phyloP scores from a whole-genome alignment of 2,888 invertebrate genomes.

The Trypoxylon attenuatum region DNA sequence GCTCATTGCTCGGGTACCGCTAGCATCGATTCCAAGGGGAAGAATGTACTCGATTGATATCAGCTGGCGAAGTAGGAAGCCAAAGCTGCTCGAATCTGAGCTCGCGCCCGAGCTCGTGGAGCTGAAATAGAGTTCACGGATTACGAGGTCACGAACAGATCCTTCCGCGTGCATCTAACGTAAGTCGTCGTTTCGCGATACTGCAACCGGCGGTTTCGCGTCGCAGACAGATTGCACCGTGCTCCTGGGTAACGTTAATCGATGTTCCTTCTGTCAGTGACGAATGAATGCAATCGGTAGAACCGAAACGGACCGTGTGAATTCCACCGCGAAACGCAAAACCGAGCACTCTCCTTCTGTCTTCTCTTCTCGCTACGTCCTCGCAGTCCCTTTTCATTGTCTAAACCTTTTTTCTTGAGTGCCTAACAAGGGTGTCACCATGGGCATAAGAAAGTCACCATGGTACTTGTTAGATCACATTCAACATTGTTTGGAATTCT shows the following conservation, averaged over 20 bases:
- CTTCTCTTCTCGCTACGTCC: background rate
- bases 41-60: slow-evolving; percentile 38
- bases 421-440: no score
- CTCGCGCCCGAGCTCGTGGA: slow-evolving; percentile 22
- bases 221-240: slow-evolving; percentile 59
- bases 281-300: slow-evolving; percentile 63
- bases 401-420: no score
- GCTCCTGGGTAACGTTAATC: slow-evolving; percentile 60
- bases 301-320: slow-evolving; percentile 67
- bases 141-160: slow-evolving; percentile 55
- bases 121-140: slow-evolving; percentile 46
- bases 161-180: slow-evolving; percentile 53
- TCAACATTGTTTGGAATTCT: no score
- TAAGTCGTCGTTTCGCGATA: slow-evolving; percentile 50
- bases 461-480: no score
- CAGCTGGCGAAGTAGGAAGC: slow-evolving; percentile 10
- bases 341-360: slow-evolving; percentile 18
- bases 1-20: no score
- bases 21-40: slow-evolving; percentile 18
- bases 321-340: slow-evolving; percentile 60
- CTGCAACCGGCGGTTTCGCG: slow-evolving; percentile 45
- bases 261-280: slow-evolving; percentile 64
- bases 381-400: no score
- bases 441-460: no score
- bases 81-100: background rate